A percentile compares a stretch with the other conserved stretches of the same genome.
Evolutionary conservation across 2,797 vertebrate genomes (phyloP).

Genomic region (Manis crassicaudata): DNA sequence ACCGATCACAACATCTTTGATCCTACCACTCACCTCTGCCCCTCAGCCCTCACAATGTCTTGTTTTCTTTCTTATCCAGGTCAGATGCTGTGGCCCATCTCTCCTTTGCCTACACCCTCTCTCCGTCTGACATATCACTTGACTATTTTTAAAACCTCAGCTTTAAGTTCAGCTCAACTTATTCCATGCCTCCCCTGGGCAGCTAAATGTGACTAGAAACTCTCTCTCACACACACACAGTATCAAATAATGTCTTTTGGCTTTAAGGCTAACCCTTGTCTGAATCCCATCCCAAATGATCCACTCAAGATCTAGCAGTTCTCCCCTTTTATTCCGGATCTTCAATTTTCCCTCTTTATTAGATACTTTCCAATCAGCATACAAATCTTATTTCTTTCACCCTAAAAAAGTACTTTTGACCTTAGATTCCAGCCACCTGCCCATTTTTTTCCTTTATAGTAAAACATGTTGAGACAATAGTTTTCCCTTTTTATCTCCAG

Average conservation of each 20-base stretch:
- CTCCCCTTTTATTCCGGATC: neutral
- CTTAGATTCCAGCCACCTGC: neutral
- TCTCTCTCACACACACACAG: neutral
- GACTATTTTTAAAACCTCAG: neutral
- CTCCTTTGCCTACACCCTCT: neutral
- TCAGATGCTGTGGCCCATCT: neutral
- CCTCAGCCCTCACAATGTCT: neutral
- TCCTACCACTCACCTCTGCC: neutral
- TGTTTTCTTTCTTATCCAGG: neutral
- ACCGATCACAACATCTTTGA: neutral
- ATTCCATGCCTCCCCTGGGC: no score
- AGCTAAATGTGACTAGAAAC: neutral
- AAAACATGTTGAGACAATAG: neutral
- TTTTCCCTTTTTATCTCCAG: neutral
- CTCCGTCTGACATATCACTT: neutral
- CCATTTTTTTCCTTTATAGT: neutral
- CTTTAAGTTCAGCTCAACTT: neutral
- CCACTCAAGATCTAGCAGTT: neutral
- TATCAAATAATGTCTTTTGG: neutral
- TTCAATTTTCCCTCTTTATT: neutral
- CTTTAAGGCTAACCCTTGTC: neutral
- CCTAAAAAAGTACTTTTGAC: neutral
- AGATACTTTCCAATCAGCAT: neutral
- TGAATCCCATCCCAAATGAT: neutral
- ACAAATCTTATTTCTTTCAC: neutral